phyloP scores from a whole-genome alignment of 2,113 vertebrate genomes.

The Polyodon spathula region DNA sequence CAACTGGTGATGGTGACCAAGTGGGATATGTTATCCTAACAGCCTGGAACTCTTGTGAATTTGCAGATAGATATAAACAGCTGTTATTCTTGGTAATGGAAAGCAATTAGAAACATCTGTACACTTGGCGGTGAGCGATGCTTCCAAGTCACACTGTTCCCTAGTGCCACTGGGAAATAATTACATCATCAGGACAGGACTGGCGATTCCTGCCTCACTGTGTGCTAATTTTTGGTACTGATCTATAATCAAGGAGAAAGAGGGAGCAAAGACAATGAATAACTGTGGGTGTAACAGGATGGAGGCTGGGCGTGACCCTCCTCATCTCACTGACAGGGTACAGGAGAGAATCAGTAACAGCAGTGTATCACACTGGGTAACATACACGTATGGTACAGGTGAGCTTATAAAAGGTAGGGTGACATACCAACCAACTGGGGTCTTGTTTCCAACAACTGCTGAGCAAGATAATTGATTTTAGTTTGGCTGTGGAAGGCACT shows the following conservation, averaged over 20 bases:
- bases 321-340: too few species aligned
- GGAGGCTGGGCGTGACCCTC: too few species aligned
- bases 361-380: too few species aligned
- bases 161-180: constrained; percentile 94
- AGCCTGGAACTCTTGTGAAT: constrained; percentile 96
- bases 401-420: too few species aligned
- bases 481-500: too few species aligned
- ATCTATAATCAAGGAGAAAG: constrained; percentile 85
- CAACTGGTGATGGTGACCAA: constrained; percentile 89
- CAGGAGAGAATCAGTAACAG: too few species aligned
- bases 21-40: constrained; percentile 98
- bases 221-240: constrained; percentile 67
- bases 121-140: constrained; percentile 95
- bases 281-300: too few species aligned
- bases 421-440: too few species aligned
- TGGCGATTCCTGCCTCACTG: constrained; percentile 51
- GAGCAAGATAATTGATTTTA: too few species aligned
- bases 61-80: constrained; percentile 99
- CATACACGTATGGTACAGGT: too few species aligned
- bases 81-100: constrained; percentile 99
- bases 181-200: constrained; percentile 76
- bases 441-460: too few species aligned
- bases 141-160: constrained; percentile 71
- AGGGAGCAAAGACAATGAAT: too few species aligned
- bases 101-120: constrained; percentile 99